These are phyloP conservation scores for Ferrisia virgata DNA, from an alignment of 2,888 invertebrate genomes.

Conservation along the genomic window DNA sequence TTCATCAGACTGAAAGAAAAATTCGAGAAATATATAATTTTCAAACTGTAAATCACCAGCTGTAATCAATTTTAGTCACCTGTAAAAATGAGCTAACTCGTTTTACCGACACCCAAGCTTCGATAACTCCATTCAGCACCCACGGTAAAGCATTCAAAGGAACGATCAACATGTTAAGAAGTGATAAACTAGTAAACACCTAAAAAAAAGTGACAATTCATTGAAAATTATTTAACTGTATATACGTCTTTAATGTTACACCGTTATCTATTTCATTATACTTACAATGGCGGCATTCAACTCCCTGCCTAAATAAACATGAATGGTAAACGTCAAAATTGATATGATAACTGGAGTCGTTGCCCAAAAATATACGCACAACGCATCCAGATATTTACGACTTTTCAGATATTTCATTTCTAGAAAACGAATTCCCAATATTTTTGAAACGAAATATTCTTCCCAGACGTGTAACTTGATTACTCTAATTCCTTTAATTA, in stretches of 20 bases:
- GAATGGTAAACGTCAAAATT: constrained; percentile 76
- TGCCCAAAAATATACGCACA: constrained; percentile 98
- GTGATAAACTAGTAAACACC: constrained; percentile 88
- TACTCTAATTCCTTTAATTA: constrained; percentile 80
- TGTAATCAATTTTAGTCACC: constrained; percentile 55
- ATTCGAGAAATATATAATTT: background rate
- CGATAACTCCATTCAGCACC: constrained; percentile 93
- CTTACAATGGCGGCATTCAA: constrained; percentile 80
- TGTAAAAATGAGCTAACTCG: constrained; percentile 78
- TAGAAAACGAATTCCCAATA: constrained; percentile 65
- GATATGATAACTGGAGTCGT: constrained; percentile 91
- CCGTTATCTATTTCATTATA: background rate
- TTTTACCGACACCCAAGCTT: constrained; percentile 91
- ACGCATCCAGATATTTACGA: constrained; percentile 92
- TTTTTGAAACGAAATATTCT: constrained; percentile 71
- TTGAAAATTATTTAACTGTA: background rate
- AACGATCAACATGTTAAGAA: constrained; percentile 92
- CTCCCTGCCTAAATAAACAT: constrained; percentile 70
- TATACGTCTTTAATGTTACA: too few relatives aligned
- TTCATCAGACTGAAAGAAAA: constrained; percentile 50
- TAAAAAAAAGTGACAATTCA: constrained; percentile 50
- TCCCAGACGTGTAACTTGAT: constrained; percentile 95
- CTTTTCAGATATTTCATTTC: constrained; percentile 77
- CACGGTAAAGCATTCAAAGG: constrained; percentile 97
- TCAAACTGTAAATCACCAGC: background rate